Evolutionary conservation across 2,888 invertebrate genomes (phyloP), one percentile per base, ranked within the genome.

Genomic region (Rutpela maculata): DNA sequence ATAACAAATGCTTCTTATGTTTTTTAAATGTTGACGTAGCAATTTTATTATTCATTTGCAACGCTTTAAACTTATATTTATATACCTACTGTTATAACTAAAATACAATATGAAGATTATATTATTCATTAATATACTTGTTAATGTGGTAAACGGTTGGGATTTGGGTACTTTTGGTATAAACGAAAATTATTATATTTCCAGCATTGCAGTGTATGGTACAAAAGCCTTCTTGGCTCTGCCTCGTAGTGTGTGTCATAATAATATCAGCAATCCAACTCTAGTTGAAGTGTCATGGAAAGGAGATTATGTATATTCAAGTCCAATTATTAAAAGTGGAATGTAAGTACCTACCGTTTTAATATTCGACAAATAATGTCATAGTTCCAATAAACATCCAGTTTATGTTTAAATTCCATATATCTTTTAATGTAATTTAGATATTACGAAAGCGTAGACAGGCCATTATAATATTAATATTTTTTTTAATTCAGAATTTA

Each of bases 141-240:
- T 69, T 19, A n/a, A 50, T 63, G 17, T 71, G 15, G 71, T 77
- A 15, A 68, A 62, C 31, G 67, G 77, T 56, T 87, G 85, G 86
- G 81, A 85, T 78, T 81, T 87, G 68, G 82, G 76, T 57, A 75
- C 75, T 72, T 80, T 84, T 19, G 86, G 84, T 26, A 83, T 88
- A 22, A 76, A 79, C 55, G 73, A 80, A 38, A 82, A 85, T 75
- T 87, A 87, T 82, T 88, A 85, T 69, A 78, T 89, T 35, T 88
- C 88, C 74, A 89, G 88, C 82, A 87, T 90, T 22, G 86, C 88
- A 0, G 83, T 90, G 12, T 90, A 89, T 84, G 87, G 88, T 80
- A 89, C 88, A 77, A 87, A 89, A 55, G 90, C 88, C 7, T 91
- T 90, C 84, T 80, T 91, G 17, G 87, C 90, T 0, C 82, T 91